phyloP scores from a whole-genome alignment of 2,888 invertebrate genomes.

The Eulithis testata region DNA sequence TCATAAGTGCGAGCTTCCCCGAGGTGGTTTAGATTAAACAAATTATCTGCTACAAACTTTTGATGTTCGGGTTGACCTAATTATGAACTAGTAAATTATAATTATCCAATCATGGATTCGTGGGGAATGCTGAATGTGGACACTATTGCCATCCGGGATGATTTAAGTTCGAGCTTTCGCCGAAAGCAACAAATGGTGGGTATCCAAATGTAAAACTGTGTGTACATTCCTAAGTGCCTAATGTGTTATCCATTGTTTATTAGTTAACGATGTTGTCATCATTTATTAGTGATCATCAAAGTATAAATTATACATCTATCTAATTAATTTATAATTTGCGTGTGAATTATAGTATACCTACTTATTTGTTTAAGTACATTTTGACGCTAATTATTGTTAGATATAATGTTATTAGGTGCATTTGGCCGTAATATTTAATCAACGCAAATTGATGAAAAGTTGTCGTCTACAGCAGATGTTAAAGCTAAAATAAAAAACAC shows the following conservation, averaged over 20 bases:
- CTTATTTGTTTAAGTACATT: too few relatives aligned
- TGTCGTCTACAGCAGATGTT: conserved; percentile 26
- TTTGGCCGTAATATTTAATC: too few relatives aligned
- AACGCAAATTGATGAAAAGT: conserved; percentile 33
- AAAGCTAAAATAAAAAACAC: background rate
- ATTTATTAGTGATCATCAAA: too few relatives aligned
- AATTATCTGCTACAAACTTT: conserved; percentile 39
- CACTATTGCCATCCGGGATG: conserved; percentile 89
- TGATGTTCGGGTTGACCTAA: conserved; percentile 45
- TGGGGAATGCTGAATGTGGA: conserved; percentile 89
- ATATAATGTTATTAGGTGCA: too few relatives aligned
- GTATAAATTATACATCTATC: too few relatives aligned
- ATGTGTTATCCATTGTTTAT: too few relatives aligned
- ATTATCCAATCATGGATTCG: conserved; percentile 85
- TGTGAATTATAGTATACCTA: too few relatives aligned
- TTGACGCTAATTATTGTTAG: too few relatives aligned
- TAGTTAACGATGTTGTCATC: too few relatives aligned
- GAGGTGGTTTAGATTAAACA: conserved; percentile 44
- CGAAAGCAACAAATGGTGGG: conserved; percentile 67
- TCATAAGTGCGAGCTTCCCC: conserved; percentile 47
- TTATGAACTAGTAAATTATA: conserved; percentile 28
- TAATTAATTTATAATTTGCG: too few relatives aligned
- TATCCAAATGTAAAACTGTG: conserved; percentile 43
- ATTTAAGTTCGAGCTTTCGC: conserved; percentile 82
- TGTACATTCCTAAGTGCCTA: background rate